phyloP scores from a whole-genome alignment of 2,113 vertebrate genomes.

The Cyanocitta stelleri region DNA sequence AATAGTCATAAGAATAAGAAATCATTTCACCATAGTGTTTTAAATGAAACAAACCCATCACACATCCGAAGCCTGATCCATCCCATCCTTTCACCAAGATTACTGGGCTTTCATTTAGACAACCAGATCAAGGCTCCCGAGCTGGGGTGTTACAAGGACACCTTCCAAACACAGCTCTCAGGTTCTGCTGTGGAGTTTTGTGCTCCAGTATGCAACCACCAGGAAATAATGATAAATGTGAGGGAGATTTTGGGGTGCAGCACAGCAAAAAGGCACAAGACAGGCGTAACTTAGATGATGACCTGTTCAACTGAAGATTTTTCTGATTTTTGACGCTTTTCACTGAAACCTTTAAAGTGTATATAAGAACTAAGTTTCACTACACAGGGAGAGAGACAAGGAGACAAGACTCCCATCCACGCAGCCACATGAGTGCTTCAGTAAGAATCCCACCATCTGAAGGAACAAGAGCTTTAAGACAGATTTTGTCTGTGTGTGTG shows the following conservation, averaged over 20 bases:
- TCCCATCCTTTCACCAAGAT: background rate
- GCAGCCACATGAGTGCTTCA: fast-evolving
- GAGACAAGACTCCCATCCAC: background rate
- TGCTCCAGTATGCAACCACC: background rate
- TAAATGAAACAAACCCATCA: background rate
- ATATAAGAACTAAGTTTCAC: background rate
- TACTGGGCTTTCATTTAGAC: background rate
- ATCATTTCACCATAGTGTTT: background rate
- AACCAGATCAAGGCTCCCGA: background rate
- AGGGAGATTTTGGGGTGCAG: background rate
- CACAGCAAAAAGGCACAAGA: background rate
- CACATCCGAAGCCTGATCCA: background rate
- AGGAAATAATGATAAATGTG: background rate
- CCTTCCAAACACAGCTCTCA: conserved; percentile 27
- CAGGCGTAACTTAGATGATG: background rate
- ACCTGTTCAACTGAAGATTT: background rate
- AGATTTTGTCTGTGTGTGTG: too few relatives aligned
- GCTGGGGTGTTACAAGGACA: conserved; percentile 32
- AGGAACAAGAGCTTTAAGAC: fast-evolving
- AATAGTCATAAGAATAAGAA: background rate
- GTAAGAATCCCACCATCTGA: background rate
- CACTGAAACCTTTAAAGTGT: background rate
- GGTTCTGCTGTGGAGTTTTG: background rate
- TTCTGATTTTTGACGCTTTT: background rate
- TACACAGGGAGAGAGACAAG: background rate